Evolutionary conservation across 2,888 invertebrate genomes (phyloP).

Genomic region (Abrostola tripartita): DNA sequence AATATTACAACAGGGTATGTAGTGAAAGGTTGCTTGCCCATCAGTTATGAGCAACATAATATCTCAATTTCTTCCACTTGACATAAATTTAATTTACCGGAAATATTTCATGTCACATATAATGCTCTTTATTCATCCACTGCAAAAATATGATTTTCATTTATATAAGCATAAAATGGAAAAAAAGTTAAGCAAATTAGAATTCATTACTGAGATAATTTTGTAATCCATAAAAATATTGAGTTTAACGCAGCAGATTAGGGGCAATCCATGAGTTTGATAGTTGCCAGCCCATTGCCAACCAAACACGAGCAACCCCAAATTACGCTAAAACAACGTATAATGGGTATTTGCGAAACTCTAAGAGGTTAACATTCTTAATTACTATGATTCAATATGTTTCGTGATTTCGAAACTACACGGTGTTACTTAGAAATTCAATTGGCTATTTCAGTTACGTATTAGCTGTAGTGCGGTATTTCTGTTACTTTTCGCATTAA

Average conservation of each 20-base stretch:
- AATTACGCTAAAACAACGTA: not conserved
- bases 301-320: not conserved
- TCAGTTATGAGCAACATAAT: slow-evolving; percentile 26
- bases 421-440: slow-evolving; percentile 31
- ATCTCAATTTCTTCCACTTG: slow-evolving; percentile 21
- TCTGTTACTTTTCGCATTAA: slow-evolving; percentile 27
- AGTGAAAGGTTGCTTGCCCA: slow-evolving; percentile 32
- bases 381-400: slow-evolving; percentile 51
- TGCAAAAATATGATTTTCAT: too few species aligned
- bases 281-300: not conserved
- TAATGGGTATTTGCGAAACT: not conserved
- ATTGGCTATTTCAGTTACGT: slow-evolving; percentile 43
- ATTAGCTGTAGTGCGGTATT: slow-evolving; percentile 27
- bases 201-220: not conserved
- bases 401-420: slow-evolving; percentile 37
- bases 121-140: too few species aligned
- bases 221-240: too few species aligned
- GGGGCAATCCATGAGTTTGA: too few species aligned
- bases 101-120: too few species aligned
- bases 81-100: slow-evolving; percentile 6
- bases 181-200: not conserved
- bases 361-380: slow-evolving; percentile 27
- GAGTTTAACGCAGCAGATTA: too few species aligned
- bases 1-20: slow-evolving; percentile 22
- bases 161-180: too few species aligned